A percentile compares a stretch with the other conserved stretches of the same genome.
These are phyloP conservation scores for Barbus barbus DNA, from an alignment of 2,113 vertebrate genomes.

Conservation along the genomic window DNA sequence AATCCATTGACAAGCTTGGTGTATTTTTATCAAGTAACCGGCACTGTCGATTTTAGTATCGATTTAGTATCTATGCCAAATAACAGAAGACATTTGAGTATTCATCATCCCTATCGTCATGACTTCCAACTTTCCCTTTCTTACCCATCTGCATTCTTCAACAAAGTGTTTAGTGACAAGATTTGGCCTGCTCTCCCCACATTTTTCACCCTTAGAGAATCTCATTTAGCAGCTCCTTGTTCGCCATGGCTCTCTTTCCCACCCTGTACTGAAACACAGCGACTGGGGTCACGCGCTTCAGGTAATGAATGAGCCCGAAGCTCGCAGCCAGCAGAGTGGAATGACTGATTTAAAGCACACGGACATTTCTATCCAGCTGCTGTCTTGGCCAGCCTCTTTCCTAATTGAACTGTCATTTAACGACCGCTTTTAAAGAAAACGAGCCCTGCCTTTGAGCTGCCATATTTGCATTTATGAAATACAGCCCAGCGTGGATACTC, in stretches of 20 bases:
- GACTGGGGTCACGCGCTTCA: background rate
- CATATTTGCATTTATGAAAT: slow-evolving; percentile 60
- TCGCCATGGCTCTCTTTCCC: background rate
- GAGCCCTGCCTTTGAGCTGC: slow-evolving; percentile 36
- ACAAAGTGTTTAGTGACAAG: background rate
- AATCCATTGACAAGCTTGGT: background rate
- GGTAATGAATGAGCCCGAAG: background rate
- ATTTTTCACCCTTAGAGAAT: background rate
- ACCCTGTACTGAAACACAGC: background rate
- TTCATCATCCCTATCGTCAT: background rate
- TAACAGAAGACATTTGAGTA: background rate
- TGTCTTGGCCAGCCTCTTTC: slow-evolving; percentile 9
- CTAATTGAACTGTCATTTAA: slow-evolving; percentile 65
- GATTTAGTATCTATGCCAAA: background rate
- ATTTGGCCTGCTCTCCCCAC: background rate
- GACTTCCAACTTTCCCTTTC: background rate
- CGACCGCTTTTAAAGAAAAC: slow-evolving; percentile 50
- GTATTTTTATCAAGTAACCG: background rate
- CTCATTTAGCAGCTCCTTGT: background rate
- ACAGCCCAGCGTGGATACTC: slow-evolving; percentile 49
- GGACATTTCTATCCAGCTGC: background rate
- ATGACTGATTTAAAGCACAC: slow-evolving; percentile 15
- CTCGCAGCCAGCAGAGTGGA: background rate
- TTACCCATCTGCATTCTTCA: background rate
- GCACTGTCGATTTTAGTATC: background rate